Conservation (phyloP, 2,888 invertebrate species). For the Melieria crassipennis region DNA sequence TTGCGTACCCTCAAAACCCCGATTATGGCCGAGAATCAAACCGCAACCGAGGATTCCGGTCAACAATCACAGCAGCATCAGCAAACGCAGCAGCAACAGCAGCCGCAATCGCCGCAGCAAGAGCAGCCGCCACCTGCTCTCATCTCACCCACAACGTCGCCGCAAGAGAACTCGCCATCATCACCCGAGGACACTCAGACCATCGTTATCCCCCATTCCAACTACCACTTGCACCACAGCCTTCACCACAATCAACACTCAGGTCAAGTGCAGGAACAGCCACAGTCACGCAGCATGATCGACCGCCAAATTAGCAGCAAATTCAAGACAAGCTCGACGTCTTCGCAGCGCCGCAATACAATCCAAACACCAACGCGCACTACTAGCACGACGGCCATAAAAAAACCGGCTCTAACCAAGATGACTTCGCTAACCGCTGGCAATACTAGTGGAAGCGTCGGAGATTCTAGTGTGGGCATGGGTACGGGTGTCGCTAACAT, state of each 20-base stretch:
- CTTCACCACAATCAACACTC: constrained; percentile 36
- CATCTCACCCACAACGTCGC: constrained; percentile 45
- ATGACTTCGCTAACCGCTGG: constrained; percentile 51
- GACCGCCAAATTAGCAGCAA: constrained; percentile 58
- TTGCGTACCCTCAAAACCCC: constrained; percentile 62
- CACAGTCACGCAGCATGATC: constrained; percentile 54
- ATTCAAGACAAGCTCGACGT: constrained; percentile 51
- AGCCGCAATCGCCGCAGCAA: constrained; percentile 43
- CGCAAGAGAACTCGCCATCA: constrained; percentile 54
- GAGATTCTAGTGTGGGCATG: constrained; percentile 18
- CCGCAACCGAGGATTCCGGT: constrained; percentile 65
- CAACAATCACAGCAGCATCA: constrained; percentile 59
- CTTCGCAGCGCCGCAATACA: constrained; percentile 54
- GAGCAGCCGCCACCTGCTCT: constrained; percentile 44
- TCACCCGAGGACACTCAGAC: constrained; percentile 59
- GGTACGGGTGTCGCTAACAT: constrained; percentile 19
- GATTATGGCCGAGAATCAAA: constrained; percentile 66
- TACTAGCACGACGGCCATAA: constrained; percentile 50
- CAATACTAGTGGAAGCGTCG: constrained; percentile 25
- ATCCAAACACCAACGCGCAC: constrained; percentile 53
- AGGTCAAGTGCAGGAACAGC: constrained; percentile 31
- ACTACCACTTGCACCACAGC: constrained; percentile 42
- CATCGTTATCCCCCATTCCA: constrained; percentile 46
- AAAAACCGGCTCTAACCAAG: constrained; percentile 54
- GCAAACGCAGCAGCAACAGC: constrained; percentile 44